A percentile compares a stretch with the other conserved stretches of the same genome.
phyloP scores from a whole-genome alignment of 2,113 vertebrate species.

The Prunella himalayana region DNA sequence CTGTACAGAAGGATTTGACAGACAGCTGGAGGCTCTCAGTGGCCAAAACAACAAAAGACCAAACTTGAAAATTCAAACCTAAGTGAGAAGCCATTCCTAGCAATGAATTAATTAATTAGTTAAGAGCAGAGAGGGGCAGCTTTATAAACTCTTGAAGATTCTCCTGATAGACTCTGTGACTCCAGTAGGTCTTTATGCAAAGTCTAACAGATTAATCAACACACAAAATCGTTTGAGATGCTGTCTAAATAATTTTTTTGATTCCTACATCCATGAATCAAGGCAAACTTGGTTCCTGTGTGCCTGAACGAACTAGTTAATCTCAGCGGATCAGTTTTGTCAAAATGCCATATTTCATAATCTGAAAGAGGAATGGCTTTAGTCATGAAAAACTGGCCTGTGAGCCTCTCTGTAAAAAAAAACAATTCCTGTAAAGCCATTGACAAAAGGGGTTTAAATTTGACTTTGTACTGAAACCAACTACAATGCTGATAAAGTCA shows the following conservation, averaged over 20 bases:
- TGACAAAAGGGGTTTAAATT: background rate
- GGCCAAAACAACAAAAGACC: background rate
- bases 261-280: background rate
- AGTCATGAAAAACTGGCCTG: background rate
- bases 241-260: background rate
- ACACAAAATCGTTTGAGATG: background rate
- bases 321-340: background rate
- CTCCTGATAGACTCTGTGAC: background rate
- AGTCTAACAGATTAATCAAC: background rate
- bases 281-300: background rate
- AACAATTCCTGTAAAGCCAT: background rate
- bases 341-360: background rate
- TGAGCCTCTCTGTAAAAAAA: background rate
- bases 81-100: background rate
- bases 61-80: background rate
- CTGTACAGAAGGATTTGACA: background rate
- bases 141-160: background rate
- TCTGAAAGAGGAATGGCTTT: background rate
- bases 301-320: background rate
- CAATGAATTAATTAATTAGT: rapidly evolving
- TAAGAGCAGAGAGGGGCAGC: background rate
- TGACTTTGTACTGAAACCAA: background rate
- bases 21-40: background rate
- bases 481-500: background rate
- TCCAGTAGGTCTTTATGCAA: background rate